Percentiles rank a stretch among this genome's conserved stretches.
These are phyloP conservation scores for Morinoia aosen DNA, from an alignment of 2,888 invertebrate species.

Conservation along the genomic window DNA sequence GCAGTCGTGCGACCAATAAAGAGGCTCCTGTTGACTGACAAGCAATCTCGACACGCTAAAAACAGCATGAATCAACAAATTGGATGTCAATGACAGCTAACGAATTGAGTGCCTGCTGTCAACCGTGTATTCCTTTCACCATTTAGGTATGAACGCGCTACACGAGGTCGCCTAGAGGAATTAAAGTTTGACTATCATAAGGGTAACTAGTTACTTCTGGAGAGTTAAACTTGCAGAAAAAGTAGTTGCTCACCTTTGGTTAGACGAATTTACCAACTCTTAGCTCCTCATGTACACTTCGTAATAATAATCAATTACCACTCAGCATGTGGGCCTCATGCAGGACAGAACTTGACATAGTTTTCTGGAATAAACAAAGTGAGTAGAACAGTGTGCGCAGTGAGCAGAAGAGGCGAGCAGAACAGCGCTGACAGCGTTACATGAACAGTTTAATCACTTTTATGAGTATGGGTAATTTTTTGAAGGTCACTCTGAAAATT, in stretches of 20 bases:
- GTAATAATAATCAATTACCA: not conserved
- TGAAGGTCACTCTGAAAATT: not conserved
- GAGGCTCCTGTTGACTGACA: conserved; percentile 10
- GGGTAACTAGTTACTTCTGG: not conserved
- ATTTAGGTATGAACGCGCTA: not conserved
- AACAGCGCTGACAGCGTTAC: not conserved
- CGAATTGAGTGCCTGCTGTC: conserved; percentile 17
- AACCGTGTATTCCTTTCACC: not conserved
- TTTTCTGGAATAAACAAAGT: not conserved
- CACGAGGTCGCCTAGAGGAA: not conserved
- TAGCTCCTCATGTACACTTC: not conserved
- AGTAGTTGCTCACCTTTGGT: not conserved
- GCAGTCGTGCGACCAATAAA: conserved; percentile 17
- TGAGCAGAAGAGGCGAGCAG: not conserved
- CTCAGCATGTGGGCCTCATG: not conserved
- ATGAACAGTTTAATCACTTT: not conserved
- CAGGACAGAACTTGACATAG: not conserved
- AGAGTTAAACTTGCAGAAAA: not conserved
- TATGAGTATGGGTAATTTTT: not conserved
- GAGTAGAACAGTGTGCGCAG: not conserved
- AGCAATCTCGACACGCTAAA: conserved; percentile 2
- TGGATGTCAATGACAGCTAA: conserved; percentile 33
- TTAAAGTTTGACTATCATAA: not conserved
- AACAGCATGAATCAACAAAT: conserved; percentile 26
- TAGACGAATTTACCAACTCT: not conserved